A percentile compares a stretch with the other conserved stretches of the same genome.
These are phyloP conservation scores for Misgurnus mizolepis DNA, from an alignment of 2,113 vertebrate species.

Conservation along the genomic window DNA sequence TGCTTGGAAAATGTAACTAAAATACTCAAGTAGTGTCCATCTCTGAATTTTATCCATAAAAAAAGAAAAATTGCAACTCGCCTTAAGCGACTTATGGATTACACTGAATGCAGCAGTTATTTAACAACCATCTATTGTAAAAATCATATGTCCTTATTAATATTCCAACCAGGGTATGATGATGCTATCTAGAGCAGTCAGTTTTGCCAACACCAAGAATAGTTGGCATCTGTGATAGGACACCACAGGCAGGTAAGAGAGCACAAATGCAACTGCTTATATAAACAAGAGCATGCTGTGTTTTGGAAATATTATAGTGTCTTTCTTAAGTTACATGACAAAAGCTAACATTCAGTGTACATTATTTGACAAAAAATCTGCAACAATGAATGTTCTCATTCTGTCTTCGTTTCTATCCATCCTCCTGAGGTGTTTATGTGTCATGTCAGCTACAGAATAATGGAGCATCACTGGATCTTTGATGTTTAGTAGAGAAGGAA, in stretches of 20 bases:
- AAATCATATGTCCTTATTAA: too few relatives aligned
- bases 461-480: constrained; percentile 14
- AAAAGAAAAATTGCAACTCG: too few relatives aligned
- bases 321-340: neutral
- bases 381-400: neutral
- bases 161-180: too few relatives aligned
- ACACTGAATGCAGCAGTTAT: too few relatives aligned
- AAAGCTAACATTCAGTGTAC: neutral
- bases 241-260: neutral
- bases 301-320: neutral
- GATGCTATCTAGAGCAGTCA: too few relatives aligned
- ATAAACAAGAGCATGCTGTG: neutral
- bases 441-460: constrained; percentile 15
- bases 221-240: neutral
- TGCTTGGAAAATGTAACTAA: too few relatives aligned
- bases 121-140: too few relatives aligned
- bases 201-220: too few relatives aligned
- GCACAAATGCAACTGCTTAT: neutral
- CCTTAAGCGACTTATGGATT: too few relatives aligned
- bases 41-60: too few relatives aligned
- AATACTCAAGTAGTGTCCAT: too few relatives aligned
- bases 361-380: neutral
- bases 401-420: neutral
- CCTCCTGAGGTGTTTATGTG: neutral
- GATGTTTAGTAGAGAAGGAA: constrained; percentile 3